Conservation (phyloP, 2,888 invertebrate genomes). For the Agrochola litura region DNA sequence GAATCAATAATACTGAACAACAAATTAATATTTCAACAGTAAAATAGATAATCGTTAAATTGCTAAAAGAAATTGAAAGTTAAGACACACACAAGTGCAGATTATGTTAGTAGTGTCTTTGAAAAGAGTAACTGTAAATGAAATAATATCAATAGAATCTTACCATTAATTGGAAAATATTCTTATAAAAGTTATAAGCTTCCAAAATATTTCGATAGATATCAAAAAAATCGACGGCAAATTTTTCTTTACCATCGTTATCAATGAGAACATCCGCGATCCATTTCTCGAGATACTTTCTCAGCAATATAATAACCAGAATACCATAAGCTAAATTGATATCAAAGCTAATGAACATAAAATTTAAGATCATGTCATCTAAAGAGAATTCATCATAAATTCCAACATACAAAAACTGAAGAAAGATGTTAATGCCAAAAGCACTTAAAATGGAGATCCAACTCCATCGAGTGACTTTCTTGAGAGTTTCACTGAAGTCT, state of each 20-base stretch:
- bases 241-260: not conserved
- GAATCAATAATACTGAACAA: not conserved
- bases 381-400: conserved; percentile 1
- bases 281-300: conserved; percentile 37
- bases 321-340: conserved; percentile 34
- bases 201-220: conserved; percentile 42
- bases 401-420: not conserved
- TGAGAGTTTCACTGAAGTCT: conserved; percentile 13
- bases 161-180: conserved; percentile 43
- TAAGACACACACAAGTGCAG: not conserved
- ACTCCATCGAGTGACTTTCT: conserved; percentile 8
- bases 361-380: conserved; percentile 16
- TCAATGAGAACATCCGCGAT: not conserved
- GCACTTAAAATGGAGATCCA: conserved; percentile 35
- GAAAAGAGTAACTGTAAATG: not conserved
- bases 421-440: conserved; percentile 17
- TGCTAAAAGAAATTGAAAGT: not conserved
- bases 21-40: not conserved
- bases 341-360: conserved; percentile 36
- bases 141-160: conserved; percentile 1
- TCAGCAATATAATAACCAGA: conserved; percentile 42
- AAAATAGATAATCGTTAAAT: not conserved
- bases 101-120: not conserved
- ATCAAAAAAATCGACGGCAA: not conserved
- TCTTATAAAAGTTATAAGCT: conserved; percentile 35